Base-by-base conservation (phyloP, 2,888 invertebrate genomes). In the Orthosia gothica region DNA sequence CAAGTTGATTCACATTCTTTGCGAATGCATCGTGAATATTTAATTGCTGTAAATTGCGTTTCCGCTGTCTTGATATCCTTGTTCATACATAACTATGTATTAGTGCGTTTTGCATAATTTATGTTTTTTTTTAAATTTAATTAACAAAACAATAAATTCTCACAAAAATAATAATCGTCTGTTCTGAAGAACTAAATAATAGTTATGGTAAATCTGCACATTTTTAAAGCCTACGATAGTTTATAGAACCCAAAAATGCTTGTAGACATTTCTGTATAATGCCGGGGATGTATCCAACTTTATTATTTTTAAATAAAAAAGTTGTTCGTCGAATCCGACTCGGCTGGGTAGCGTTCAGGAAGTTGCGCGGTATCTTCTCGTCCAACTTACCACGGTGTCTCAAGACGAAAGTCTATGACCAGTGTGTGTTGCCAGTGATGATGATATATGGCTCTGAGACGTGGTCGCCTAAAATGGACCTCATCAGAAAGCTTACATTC, bases 41-140 rank as follows among this genome's bases (percentile, higher is more conserved):
- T 45, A 67, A 63, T 49, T 40, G 45, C 52, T 61, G n/a, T 54
- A 20, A 54, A 68, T 67, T 76, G 23, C n/a, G 13, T 59, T 78
- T 79, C 74, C 49, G 67, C 18, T 59, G 57, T 58, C 26, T 52
- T 67, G 13, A 62, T 63, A 63, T 72, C 52, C 57, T 58, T 58
- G 49, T 78, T 72, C 40, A 78, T 66, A 54, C 40, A 66, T 62
- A n/a, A 66, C 3, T 26, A 40, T 49, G 9, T 45, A 59, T 63
- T 16, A 50, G 5, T 47, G 7, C 12, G 23, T 26, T 62, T 54
- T 63, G 47, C 32, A 47, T 57, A 47, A 55, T 16, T 15, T 23
- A 12, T 12, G 5, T 40, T 16, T 45, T 57, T 50, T 64, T 45
- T 0, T 7, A 5, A 50, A 16, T 23, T 15, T 23, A 55, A 23